Conservation (phyloP, 2,888 invertebrate genomes). For the Salticus scenicus region DNA sequence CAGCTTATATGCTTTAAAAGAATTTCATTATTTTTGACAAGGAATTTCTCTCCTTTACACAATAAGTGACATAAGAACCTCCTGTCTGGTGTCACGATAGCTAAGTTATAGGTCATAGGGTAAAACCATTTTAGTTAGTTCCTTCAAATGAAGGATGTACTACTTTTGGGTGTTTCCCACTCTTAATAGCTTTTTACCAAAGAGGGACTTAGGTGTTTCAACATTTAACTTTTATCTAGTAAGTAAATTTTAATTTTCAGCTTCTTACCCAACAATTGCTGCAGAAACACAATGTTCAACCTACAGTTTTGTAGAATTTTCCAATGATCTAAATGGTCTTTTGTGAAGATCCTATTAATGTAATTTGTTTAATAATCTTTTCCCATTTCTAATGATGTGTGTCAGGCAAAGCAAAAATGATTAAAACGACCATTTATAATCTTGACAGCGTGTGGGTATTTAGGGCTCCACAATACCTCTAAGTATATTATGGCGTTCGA, state of each 20-base stretch:
- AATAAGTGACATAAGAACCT: constrained; percentile 26
- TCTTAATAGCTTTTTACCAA: not conserved
- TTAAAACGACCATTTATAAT: not conserved
- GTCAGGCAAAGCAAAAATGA: not conserved
- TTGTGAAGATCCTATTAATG: not conserved
- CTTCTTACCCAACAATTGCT: too few relatives aligned
- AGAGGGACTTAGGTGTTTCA: not conserved
- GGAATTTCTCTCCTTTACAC: not conserved
- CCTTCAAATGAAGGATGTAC: not conserved
- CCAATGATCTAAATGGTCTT: not conserved
- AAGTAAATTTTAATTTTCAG: not conserved
- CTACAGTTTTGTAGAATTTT: too few relatives aligned
- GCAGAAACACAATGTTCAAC: too few relatives aligned
- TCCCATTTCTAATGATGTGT: not conserved
- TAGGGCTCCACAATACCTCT: not conserved
- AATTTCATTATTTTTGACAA: constrained; percentile 16
- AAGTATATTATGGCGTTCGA: too few relatives aligned
- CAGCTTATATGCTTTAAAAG: not conserved
- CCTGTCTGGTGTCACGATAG: constrained; percentile 18
- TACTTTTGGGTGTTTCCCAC: not conserved
- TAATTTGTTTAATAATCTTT: not conserved
- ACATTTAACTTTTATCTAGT: not conserved
- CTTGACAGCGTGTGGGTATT: not conserved
- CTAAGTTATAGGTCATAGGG: constrained; percentile 37
- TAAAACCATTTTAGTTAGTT: constrained; percentile 16